phyloP scores from a whole-genome alignment of 2,888 invertebrate genomes.

The Koerneria pararmatus region DNA sequence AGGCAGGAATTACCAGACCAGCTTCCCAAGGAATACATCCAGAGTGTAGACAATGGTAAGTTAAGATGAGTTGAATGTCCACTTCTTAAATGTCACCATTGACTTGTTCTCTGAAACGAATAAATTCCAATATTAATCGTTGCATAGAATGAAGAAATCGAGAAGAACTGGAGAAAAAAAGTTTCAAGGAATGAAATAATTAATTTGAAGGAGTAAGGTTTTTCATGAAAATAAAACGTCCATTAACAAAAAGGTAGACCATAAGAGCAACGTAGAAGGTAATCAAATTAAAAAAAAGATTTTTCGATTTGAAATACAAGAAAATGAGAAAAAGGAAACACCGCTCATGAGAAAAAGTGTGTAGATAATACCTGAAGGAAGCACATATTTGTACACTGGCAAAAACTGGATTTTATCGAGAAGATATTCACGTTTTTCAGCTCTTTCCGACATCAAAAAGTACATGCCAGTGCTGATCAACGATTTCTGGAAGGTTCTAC shows the following conservation, averaged over 20 bases:
- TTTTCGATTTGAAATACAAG: background rate
- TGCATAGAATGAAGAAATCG: too few relatives aligned
- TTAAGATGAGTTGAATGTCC: too few relatives aligned
- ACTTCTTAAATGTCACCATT: too few relatives aligned
- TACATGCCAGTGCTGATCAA: slow-evolving; percentile 19
- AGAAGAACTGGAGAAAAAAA: background rate
- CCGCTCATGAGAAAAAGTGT: background rate
- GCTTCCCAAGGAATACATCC: too few relatives aligned
- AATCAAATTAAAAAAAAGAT: too few relatives aligned
- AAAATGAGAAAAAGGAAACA: background rate
- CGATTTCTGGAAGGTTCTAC: slow-evolving; percentile 18
- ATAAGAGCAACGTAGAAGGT: too few relatives aligned
- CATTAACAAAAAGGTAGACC: too few relatives aligned
- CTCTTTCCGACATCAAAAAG: slow-evolving; percentile 10
- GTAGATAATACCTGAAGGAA: background rate
- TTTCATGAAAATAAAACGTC: background rate
- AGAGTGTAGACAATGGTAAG: too few relatives aligned
- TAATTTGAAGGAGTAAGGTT: background rate
- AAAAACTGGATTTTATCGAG: background rate
- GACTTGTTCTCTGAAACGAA: too few relatives aligned
- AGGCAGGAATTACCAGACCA: too few relatives aligned
- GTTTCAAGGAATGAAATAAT: background rate
- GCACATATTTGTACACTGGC: background rate
- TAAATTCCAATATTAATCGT: too few relatives aligned
- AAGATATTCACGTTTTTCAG: too few relatives aligned